Conservation (phyloP, 2,888 invertebrate genomes). For the Nymphalis urticae region DNA sequence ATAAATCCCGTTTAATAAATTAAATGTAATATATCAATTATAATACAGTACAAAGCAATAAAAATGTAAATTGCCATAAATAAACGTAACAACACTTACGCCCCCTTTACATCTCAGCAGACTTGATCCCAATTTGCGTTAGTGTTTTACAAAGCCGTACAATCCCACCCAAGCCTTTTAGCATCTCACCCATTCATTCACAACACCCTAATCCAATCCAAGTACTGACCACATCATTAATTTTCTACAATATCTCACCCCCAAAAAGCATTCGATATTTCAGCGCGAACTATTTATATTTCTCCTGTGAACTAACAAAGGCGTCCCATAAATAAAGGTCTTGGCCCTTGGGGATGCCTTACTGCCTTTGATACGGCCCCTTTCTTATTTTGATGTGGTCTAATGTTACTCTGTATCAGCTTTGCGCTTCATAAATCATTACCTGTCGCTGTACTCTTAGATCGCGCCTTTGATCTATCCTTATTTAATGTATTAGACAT, state of each 20-base stretch:
- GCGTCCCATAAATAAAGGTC: conserved; percentile 75
- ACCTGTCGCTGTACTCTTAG: conserved; percentile 51
- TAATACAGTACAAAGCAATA: neutral
- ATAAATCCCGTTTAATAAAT: neutral
- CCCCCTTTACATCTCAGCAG: conserved; percentile 26
- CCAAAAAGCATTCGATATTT: conserved; percentile 75
- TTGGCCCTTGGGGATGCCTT: conserved; percentile 68
- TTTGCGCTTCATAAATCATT: conserved; percentile 76
- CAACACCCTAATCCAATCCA: conserved; percentile 73
- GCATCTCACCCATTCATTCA: conserved; percentile 60
- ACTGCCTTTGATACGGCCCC: conserved; percentile 78
- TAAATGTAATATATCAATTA: conserved; percentile 10
- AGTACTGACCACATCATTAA: conserved; percentile 80
- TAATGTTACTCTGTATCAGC: conserved; percentile 72
- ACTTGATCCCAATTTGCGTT: conserved; percentile 55
- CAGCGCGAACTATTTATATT: conserved; percentile 79
- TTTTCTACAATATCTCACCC: conserved; percentile 77
- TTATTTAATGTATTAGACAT: conserved; percentile 24
- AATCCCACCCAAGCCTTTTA: conserved; percentile 73
- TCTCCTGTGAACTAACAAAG: conserved; percentile 71
- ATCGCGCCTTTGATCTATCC: conserved; percentile 27
- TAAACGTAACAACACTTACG: conserved; percentile 25
- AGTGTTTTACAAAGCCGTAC: conserved; percentile 71
- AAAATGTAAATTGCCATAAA: conserved; percentile 13
- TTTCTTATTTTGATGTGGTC: conserved; percentile 78